These are phyloP conservation scores for Procambarus virginalis DNA, from an alignment of 1,140 invertebrate species.

Conservation along the genomic window DNA sequence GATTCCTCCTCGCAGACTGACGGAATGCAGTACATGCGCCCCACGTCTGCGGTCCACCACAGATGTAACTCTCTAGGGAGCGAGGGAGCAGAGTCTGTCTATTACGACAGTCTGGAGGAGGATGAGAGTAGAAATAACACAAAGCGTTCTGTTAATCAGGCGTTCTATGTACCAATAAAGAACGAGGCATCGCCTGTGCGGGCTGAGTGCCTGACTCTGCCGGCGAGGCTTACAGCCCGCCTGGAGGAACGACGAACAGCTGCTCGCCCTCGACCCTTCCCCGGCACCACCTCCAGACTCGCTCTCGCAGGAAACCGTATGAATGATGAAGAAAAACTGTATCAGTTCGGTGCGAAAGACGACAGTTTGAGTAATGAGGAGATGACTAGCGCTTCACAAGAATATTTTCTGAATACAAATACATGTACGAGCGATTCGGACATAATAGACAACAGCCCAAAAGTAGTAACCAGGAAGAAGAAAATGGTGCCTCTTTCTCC, in stretches of 20 bases:
- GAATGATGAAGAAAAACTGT: constrained; percentile 6
- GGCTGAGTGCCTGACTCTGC: constrained; percentile 15
- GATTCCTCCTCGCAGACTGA: constrained; percentile 64
- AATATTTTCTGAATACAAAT: background rate
- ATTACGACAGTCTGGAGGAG: constrained; percentile 68
- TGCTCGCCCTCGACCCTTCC: background rate
- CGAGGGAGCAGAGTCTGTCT: constrained; percentile 35
- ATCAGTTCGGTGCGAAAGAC: background rate
- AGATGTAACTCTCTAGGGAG: constrained; percentile 25
- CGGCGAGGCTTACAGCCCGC: constrained; percentile 25
- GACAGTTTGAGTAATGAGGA: background rate
- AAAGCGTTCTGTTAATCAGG: background rate
- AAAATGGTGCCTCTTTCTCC: background rate
- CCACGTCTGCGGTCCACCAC: background rate
- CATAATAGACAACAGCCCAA: constrained; percentile 38
- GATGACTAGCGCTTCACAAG: background rate
- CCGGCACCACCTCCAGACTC: background rate
- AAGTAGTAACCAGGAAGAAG: background rate
- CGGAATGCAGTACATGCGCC: background rate
- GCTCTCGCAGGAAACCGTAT: constrained; percentile 30
- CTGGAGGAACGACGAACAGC: constrained; percentile 36
- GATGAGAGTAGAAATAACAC: constrained; percentile 34
- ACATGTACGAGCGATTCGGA: constrained; percentile 29
- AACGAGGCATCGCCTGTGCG: background rate
- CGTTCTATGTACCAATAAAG: constrained; percentile 59